These are phyloP conservation scores for Drosophila nr. perissopoda DNA, from an alignment of 2,888 invertebrate genomes.

Conservation along the genomic window DNA sequence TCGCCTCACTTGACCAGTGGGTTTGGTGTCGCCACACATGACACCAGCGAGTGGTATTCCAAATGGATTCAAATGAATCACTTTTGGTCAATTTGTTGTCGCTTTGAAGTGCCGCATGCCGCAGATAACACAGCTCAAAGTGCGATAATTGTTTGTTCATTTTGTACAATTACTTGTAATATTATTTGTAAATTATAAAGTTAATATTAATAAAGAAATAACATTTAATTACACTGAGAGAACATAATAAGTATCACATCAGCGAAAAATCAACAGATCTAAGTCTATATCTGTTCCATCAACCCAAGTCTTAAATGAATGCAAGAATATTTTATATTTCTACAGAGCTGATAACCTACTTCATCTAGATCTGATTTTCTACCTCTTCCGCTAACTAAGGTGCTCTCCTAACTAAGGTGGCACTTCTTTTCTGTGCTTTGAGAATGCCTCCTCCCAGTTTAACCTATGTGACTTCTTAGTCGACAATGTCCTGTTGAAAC, in stretches of 20 bases:
- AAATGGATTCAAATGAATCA: slow-evolving; percentile 36
- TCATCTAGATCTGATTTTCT: no score
- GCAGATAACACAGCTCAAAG: slow-evolving; percentile 1
- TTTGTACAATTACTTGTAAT: not conserved
- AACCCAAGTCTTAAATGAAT: not conserved
- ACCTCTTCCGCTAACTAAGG: no score
- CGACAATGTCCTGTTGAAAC: no score
- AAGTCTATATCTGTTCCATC: not conserved
- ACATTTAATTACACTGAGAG: not conserved
- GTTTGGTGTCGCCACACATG: slow-evolving; percentile 24
- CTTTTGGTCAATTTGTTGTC: slow-evolving; percentile 17
- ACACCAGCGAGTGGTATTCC: slow-evolving; percentile 9
- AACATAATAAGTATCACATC: not conserved
- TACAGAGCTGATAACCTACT: no score
- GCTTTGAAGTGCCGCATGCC: slow-evolving; percentile 35
- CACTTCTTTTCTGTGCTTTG: no score
- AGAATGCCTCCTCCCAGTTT: no score
- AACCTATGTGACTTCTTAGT: no score
- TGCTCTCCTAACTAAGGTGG: no score
- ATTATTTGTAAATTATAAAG: not conserved
- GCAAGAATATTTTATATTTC: no score
- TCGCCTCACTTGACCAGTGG: slow-evolving; percentile 39
- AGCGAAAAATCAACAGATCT: not conserved
- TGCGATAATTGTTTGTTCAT: not conserved
- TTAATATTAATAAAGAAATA: not conserved